A percentile compares a stretch with the other conserved stretches of the same genome.
phyloP scores from a whole-genome alignment of 1,140 invertebrate genomes.

The Pemphigus obesinymphae region DNA sequence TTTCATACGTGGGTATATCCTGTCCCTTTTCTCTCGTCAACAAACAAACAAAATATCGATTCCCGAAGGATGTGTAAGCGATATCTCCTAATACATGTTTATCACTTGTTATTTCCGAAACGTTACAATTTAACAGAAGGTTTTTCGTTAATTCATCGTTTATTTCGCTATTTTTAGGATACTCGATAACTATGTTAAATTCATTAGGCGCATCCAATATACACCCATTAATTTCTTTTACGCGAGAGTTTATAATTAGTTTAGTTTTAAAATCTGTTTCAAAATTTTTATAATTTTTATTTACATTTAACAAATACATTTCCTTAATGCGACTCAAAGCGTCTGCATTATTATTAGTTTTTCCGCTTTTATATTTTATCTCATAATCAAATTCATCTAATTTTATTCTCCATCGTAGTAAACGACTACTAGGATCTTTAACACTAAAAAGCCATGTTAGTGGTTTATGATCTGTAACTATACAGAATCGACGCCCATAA shows the following conservation, averaged over 20 bases:
- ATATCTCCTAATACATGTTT: background rate
- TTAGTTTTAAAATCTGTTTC: background rate
- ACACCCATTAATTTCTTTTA: background rate
- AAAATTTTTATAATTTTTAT: background rate
- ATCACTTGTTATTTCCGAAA: background rate
- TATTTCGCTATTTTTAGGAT: background rate
- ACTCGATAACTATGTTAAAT: background rate
- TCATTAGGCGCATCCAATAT: background rate
- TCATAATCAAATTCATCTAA: conserved; percentile 41
- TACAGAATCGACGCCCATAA: conserved; percentile 50
- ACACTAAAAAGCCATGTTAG: no score
- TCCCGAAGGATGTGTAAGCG: background rate
- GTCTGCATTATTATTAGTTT: background rate
- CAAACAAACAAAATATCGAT: background rate
- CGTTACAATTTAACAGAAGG: no score
- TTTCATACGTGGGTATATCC: background rate
- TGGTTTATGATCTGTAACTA: conserved; percentile 55
- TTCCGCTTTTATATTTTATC: conserved; percentile 41
- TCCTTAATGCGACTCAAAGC: background rate
- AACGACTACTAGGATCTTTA: conserved; percentile 46
- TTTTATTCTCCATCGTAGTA: conserved; percentile 42
- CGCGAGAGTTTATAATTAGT: background rate
- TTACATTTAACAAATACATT: background rate
- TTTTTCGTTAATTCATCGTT: background rate
- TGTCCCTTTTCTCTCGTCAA: background rate